Evolutionary conservation across 2,113 vertebrate genomes (phyloP).

Genomic region (Apteryx mantelli): DNA sequence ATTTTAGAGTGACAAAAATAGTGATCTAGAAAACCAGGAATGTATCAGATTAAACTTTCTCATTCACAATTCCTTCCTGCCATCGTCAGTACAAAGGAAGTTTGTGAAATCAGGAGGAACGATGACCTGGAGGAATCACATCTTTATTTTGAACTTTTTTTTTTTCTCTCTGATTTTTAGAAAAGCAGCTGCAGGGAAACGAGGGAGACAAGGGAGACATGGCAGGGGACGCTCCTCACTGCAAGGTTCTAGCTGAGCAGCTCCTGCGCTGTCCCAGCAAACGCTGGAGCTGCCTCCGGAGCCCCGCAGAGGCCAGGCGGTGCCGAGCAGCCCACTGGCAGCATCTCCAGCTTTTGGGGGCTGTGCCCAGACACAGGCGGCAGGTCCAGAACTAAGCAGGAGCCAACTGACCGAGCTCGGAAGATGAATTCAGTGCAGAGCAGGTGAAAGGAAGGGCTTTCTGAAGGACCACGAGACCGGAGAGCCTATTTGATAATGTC

Average conservation of each 20-base stretch:
- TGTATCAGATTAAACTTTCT: too few species aligned
- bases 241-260: not conserved
- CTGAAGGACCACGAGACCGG: not conserved
- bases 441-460: not conserved
- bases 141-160: not conserved
- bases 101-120: not conserved
- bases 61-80: too few species aligned
- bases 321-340: not conserved
- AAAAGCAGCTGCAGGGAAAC: too few species aligned
- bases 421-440: not conserved
- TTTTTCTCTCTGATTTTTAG: not conserved
- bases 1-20: too few species aligned
- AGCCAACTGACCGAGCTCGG: not conserved
- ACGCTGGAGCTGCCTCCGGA: not conserved
- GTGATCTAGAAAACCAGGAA: too few species aligned
- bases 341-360: not conserved
- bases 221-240: not conserved
- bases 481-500: slow-evolving; percentile 9
- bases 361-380: not conserved
- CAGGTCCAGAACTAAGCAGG: not conserved
- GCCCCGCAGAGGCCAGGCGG: not conserved
- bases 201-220: not conserved
- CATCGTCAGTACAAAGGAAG: not conserved
- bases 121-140: not conserved
- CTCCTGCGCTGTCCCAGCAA: not conserved